phyloP scores from a whole-genome alignment of 1,140 invertebrate species.

The Lasioglossum albipes region DNA sequence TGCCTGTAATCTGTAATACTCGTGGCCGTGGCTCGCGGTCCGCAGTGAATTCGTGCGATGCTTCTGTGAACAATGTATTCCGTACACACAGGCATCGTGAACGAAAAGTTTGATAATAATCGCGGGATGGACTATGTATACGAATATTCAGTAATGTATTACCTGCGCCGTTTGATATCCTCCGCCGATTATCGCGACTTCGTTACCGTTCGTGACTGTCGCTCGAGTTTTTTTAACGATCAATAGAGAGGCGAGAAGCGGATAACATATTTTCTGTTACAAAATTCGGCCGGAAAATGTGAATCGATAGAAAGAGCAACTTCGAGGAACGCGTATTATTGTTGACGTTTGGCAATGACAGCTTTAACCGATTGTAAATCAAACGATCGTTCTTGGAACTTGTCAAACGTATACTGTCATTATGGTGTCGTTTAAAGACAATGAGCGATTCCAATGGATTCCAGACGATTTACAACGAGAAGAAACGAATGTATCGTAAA shows the following conservation, averaged over 20 bases:
- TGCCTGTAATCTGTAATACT: neutral
- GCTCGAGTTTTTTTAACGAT: slow-evolving; percentile 20
- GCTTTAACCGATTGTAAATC: neutral
- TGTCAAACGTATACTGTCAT: neutral
- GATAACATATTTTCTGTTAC: neutral
- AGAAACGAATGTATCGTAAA: neutral
- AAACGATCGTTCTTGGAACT: neutral
- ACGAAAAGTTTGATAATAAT: neutral
- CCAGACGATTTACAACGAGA: neutral
- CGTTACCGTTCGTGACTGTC: neutral
- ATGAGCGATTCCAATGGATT: neutral
- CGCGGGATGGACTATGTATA: neutral
- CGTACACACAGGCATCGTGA: neutral
- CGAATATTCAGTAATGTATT: slow-evolving; percentile 2
- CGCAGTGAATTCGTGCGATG: neutral
- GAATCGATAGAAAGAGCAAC: neutral
- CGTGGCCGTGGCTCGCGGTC: neutral
- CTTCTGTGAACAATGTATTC: neutral
- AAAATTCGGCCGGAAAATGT: slow-evolving; percentile 4
- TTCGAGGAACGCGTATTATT: neutral
- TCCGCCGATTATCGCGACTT: neutral
- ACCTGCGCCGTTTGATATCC: neutral
- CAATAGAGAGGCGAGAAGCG: slow-evolving; percentile 9
- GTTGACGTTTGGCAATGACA: slow-evolving; percentile 1
- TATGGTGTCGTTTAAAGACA: neutral